Percentiles rank a stretch among this genome's conserved stretches.
These are phyloP conservation scores for Eubucco bourcierii DNA, from an alignment of 2,113 vertebrate species.

Conservation along the genomic window DNA sequence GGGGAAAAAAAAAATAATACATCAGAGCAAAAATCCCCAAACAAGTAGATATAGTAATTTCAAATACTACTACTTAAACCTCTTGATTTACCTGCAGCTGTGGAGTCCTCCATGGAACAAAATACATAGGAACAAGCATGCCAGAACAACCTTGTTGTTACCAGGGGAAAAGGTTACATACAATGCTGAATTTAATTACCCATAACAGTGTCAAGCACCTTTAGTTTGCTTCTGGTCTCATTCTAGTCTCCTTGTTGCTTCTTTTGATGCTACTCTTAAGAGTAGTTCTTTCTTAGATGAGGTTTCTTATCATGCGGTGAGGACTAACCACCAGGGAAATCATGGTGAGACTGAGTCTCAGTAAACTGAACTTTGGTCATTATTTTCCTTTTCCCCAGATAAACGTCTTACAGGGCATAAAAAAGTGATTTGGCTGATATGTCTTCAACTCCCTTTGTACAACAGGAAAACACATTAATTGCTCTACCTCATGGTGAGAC, in stretches of 20 bases:
- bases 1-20: neutral
- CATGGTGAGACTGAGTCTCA: neutral
- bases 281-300: neutral
- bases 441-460: neutral
- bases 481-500: neutral
- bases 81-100: neutral
- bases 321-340: neutral
- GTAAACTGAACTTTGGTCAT: neutral
- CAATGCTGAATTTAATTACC: rapidly evolving
- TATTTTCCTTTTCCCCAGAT: neutral
- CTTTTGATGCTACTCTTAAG: neutral
- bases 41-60: neutral
- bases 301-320: neutral
- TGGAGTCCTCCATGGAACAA: neutral
- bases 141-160: neutral
- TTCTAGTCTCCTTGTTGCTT: neutral
- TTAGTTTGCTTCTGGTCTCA: neutral
- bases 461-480: neutral
- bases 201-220: neutral
- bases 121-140: neutral
- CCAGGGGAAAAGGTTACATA: neutral
- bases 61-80: neutral
- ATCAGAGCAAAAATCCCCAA: neutral
- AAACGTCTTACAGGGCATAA: neutral
- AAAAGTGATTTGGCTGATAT: neutral